Base-by-base conservation (phyloP, 2,797 vertebrate species). In the Spinibarbus caldwelli region DNA sequence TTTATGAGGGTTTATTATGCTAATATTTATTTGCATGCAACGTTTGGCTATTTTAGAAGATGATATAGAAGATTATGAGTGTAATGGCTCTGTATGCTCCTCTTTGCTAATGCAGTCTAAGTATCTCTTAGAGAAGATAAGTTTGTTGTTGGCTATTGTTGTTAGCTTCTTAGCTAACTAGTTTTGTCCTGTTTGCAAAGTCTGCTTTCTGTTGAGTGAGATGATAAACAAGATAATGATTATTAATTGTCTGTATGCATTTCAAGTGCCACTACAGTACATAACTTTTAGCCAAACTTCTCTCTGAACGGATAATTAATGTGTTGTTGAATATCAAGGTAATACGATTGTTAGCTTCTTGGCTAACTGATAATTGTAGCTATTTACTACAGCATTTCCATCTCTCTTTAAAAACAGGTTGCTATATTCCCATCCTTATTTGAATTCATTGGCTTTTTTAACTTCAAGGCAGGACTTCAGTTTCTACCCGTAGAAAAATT, bases 1-100 rank as follows among this genome's bases (percentile, higher is more conserved):
- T 85, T 59, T 70, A 64, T 64, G 38, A 72, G 29, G 38, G 26
- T 23, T 45, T 73, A 29, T 47, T 73, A n/a, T 29, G 26, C 47
- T 57, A 67, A 38, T 49, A 23, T n/a, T 57, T 84, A 62, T 41
- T 57, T 41, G 4, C 43, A 34, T 57, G 7, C 26, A 83, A 34
- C 21, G 76, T 34, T 45, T 72, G 29, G 23, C 77, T 45, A 8
- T 17, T 45, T 8, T 17, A 45, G 41, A 71, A 71, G n/a, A 72
- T 41, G 36, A 43, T n/a, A 43, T 43, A 8, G 6, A 64, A 64
- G 59, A 15, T 29, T 19, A 41, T n/a, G 6, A 38, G 38, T n/a
- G 10, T 70, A n/a, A 41, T 43, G 41, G 15, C 12, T 83, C 64
- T 64, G 4, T 15, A 26, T 72, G 1, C 34, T 17, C 43, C 34